These are phyloP conservation scores for Muscicapa striata DNA, from an alignment of 2,797 vertebrate genomes.

Conservation along the genomic window DNA sequence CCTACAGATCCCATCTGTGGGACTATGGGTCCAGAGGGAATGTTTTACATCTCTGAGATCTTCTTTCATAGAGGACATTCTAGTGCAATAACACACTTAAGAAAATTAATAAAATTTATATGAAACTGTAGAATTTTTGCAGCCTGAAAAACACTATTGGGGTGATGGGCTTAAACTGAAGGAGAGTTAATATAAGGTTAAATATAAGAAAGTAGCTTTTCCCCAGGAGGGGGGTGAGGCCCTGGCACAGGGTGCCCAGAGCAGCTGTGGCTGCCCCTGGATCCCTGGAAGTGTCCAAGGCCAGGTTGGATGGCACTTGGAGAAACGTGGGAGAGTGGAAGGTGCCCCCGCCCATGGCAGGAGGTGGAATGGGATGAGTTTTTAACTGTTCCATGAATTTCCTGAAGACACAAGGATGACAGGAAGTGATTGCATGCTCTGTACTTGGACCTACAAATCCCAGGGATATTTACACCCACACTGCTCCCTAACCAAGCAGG, in stretches of 20 bases:
- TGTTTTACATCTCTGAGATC: neutral
- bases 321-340: neutral
- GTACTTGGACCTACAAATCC: neutral
- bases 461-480: neutral
- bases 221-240: neutral
- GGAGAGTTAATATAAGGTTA: neutral
- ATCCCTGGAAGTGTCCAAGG: neutral
- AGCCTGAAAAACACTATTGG: neutral
- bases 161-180: neutral
- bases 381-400: neutral
- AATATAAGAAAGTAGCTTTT: neutral
- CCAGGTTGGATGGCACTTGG: accelerated
- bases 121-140: neutral
- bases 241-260: neutral
- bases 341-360: neutral
- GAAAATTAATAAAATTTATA: neutral
- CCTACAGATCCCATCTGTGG: neutral
- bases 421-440: neutral
- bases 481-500: neutral
- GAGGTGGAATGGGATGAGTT: too few relatives aligned
- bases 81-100: neutral
- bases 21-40: neutral
- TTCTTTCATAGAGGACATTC: neutral
- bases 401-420: neutral
- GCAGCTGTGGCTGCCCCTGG: neutral